Base-by-base conservation (phyloP, 2,113 vertebrate species). In the Crocuta crocuta region DNA sequence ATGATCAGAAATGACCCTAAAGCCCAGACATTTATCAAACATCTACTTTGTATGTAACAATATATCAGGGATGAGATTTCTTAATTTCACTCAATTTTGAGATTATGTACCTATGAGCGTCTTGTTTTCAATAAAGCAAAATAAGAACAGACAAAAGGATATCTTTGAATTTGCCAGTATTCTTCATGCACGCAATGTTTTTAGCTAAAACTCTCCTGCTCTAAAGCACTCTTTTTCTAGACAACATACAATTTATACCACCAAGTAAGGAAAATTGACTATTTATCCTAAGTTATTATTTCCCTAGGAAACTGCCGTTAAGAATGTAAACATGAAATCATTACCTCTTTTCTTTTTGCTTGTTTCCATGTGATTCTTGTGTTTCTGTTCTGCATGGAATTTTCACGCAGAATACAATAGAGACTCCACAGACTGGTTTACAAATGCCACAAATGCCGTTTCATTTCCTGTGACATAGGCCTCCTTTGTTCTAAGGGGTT, bases 231-330 rank as follows among this genome's bases (percentile, higher is more conserved):
- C 89, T 95, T 74, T 85, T 86, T 74, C 55, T 73, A 89, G 39
- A 85, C 45, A 97, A 93, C 95, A 85, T 79, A 76, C 19, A 94
- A 97, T 81, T 94, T 53, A 50, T 61, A 89, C 24, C 24, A 93
- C 58, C 26, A 92, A 71, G 7, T 88, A 84, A 93, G 24, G 61
- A 26, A 82, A 94, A 81, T 28, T 88, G 93, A 94, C 61, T 78
- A 68, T 85, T 96, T 97, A 12, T 91, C 53, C 3, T n/a, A 79
- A 89, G 73, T 90, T 83, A 84, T 82, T 90, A 94, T 90, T 97
- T 96, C 74, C 78, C 50, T 91, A 74, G 82, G 73, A 96, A 96
- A 86, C 66, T 80, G 82, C 79, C 89, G 63, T 31, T 13, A 83
- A 80, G 10, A 85, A 87, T 28, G 4, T 93, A 94, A 95, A 89